A percentile compares a stretch with the other conserved stretches of the same genome.
Conservation (phyloP, 1,140 invertebrate genomes). For the Diploscapter pachys region DNA sequence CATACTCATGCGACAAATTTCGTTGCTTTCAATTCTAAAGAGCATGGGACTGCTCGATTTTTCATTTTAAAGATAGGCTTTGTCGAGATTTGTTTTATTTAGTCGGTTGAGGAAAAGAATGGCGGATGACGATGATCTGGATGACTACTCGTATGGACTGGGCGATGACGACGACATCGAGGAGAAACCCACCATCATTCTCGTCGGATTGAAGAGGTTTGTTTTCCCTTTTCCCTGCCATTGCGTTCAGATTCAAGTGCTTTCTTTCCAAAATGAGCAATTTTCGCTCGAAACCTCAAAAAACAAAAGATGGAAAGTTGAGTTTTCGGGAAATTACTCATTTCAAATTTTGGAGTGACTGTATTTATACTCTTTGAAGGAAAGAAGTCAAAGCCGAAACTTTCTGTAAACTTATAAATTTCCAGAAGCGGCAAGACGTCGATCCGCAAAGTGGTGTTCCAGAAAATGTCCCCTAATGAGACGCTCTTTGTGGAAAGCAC, state of each 20-base stretch:
- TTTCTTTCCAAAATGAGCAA: not conserved
- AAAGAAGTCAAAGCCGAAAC: not conserved
- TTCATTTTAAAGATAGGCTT: not conserved
- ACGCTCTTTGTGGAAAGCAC: constrained; percentile 98
- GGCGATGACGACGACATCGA: constrained; percentile 42
- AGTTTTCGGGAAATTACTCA: not conserved
- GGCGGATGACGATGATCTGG: constrained; percentile 28
- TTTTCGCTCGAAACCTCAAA: no score
- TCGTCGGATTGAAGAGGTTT: constrained; percentile 89
- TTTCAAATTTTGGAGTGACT: not conserved
- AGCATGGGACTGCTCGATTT: not conserved
- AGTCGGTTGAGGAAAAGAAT: not conserved
- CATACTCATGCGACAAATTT: no score
- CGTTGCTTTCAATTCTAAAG: no score
- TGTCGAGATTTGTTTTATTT: not conserved
- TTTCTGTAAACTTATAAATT: constrained; percentile 24
- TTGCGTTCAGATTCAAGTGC: not conserved
- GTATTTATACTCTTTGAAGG: not conserved
- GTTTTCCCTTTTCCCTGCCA: not conserved
- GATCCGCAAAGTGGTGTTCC: constrained; percentile 99
- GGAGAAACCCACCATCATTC: constrained; percentile 74
- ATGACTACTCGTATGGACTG: constrained; percentile 35
- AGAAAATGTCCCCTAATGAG: constrained; percentile 99
- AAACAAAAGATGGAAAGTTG: not conserved
- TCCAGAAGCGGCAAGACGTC: constrained; percentile 97